Base-by-base conservation (phyloP, 1,140 invertebrate genomes). In the Ceratosolen solmsi region DNA sequence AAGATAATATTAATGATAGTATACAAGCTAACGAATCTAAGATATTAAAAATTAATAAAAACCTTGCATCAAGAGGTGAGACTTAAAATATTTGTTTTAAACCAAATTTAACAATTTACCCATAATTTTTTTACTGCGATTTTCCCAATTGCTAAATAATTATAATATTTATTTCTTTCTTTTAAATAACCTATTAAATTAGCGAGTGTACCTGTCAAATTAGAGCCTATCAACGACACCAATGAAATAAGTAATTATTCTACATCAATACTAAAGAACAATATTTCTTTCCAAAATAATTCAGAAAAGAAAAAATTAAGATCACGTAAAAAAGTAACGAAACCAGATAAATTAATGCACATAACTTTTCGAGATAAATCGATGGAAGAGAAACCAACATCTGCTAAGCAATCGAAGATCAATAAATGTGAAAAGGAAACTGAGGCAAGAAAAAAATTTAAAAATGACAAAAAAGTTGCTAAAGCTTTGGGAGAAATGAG, bases 401-500 rank as follows among this genome's bases (percentile, higher is more conserved):
- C 11, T 22, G 13, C 11, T n/a, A n/a, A 58, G 27, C 13, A 72
- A 78, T 33, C 20, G 36, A 73, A 51, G 56, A 36, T 2, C n/a
- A 70, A 70, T 17, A 22, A 58, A 51, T 17, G 20, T 46, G 3
- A 36, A 58, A 51, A 72, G 70, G 58, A 75, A 15, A 76, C 56
- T 54, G 49, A 79, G 41, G 71, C n/a, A 51, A 68, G 36, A 51
- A 49, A n/a, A 49, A 54, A 51, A 30, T n/a, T 77, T 58, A 60
- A 79, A 63, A 76, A 70, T 9, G 68, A 70, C n/a, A 70, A 70
- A 25, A 80, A 80, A 80, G n/a, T 83, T 33, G 78, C 73, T 33
- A 75, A 77, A 54, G 77, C 82, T 54, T 46, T 83, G 11, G 60
- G 56, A 33, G 51, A 41, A 58, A 56, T 83, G 25, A 60, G 56